Evolutionary conservation across 2,888 invertebrate species (phyloP).

Genomic region (Lepidochitona cinerea): DNA sequence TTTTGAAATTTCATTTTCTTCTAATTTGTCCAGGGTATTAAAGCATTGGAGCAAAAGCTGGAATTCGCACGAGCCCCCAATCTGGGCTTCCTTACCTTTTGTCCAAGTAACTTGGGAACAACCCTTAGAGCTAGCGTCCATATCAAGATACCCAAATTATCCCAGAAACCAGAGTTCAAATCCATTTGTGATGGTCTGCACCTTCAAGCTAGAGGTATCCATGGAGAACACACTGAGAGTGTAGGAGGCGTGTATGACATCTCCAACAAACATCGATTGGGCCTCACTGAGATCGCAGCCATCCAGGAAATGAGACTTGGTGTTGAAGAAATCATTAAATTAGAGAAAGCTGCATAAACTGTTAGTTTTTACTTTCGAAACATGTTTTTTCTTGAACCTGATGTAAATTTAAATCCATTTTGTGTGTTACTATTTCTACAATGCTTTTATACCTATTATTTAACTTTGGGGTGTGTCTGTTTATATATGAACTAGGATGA

Average conservation of each 20-base stretch:
- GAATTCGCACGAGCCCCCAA: conserved; percentile 49
- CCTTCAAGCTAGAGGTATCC: conserved; percentile 77
- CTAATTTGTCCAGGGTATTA: not conserved
- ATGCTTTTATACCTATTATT: no score
- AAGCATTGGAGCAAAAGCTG: not conserved
- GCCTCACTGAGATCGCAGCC: conserved; percentile 58
- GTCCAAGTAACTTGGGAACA: conserved; percentile 90
- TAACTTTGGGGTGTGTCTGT: no score
- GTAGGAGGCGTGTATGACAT: conserved; percentile 64
- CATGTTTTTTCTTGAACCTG: no score
- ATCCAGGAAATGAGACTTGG: conserved; percentile 59
- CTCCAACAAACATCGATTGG: conserved; percentile 62
- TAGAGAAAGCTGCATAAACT: conserved; percentile 38
- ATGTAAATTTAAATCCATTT: no score
- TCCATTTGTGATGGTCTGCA: conserved; percentile 85
- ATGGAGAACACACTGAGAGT: conserved; percentile 62
- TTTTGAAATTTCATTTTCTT: no score
- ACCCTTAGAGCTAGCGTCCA: conserved; percentile 97
- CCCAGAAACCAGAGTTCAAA: conserved; percentile 81
- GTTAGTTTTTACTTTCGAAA: no score
- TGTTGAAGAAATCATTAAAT: conserved; percentile 52
- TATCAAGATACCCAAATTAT: conserved; percentile 82
- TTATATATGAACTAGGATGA: no score
- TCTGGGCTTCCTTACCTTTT: conserved; percentile 86
- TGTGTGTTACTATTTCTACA: no score